Evolutionary conservation across 2,888 invertebrate species (phyloP), one percentile per base, ranked within the genome.

Genomic region (Conistra vaccinii): DNA sequence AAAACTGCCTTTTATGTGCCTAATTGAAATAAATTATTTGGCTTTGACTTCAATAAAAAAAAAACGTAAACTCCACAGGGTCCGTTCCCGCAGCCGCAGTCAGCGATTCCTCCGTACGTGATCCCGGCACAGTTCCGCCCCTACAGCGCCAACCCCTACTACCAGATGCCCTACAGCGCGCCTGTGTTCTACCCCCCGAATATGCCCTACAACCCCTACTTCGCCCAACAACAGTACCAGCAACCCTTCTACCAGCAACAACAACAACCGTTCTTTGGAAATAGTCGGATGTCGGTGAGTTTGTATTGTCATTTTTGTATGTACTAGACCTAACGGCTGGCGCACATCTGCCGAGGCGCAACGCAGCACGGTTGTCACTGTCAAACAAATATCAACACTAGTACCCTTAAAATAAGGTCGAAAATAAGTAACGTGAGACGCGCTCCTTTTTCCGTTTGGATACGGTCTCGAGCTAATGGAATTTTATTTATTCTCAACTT

Each of bases 251-350:
- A 95, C 83, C 95, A 95, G 73, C 96, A 91, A 84, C 81, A 73
- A 12, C 79, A 80, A 7, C 80, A 83, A 39, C 97, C 91, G 0
- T 97, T 88, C 92, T 93, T 94, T 78, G 95, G 92, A 2, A 93
- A 92, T 29, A 97, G 93, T 81, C 94, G 97, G 86, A 96, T 97
- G 93, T 97, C 97, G 90, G 97, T 97, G 89, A 96, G 97, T 94
- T 29, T 35, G 0, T 48, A 14, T 57, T 48, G 10, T n/a, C 62
- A 6, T 26, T 26, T 69, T 45, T 42, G 9, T 35, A 20, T 3
- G 1, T 32, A n/a, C n/a, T n/a, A n/a, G n/a, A n/a, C n/a, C n/a
- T n/a, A n/a, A n/a, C n/a, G n/a, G n/a, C n/a, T n/a, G n/a, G n/a
- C n/a, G n/a, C n/a, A n/a, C n/a, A n/a, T n/a, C n/a, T n/a, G n/a